Evolutionary conservation across 53 echinoderm and acorn worm genomes (phyloP).

Genomic region (Temnopleurus reevesii): DNA sequence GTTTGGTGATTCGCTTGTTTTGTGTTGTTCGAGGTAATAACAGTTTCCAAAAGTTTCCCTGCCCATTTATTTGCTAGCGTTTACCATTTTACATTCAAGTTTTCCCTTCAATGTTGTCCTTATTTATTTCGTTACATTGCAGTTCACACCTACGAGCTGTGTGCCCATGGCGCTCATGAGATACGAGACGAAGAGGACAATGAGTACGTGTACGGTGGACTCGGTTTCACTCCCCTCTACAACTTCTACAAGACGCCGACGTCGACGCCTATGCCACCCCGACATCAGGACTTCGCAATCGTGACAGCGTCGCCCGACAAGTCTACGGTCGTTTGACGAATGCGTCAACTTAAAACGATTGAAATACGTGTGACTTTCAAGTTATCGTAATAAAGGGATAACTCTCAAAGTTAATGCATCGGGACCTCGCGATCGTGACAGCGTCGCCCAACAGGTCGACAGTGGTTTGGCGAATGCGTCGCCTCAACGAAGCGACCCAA

Average conservation of each 20-base stretch:
- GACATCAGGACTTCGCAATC: not conserved
- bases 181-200: constrained; percentile 95
- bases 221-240: constrained; percentile 82
- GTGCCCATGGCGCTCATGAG: constrained; percentile 70
- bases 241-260: constrained; percentile 73
- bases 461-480: too few species aligned
- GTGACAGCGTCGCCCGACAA: constrained; percentile 21
- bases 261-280: constrained; percentile 41
- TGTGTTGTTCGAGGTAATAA: too few species aligned
- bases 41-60: too few species aligned
- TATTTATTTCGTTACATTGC: too few species aligned
- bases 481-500: too few species aligned
- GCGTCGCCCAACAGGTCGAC: not conserved
- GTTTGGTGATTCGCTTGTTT: too few species aligned
- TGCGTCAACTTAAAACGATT: too few species aligned
- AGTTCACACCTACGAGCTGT: constrained; percentile 81
- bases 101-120: too few species aligned
- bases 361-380: not conserved
- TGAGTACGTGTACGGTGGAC: constrained; percentile 87
- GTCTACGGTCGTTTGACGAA: constrained; percentile 20
- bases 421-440: not conserved
- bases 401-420: not conserved
- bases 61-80: too few species aligned
- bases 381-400: not conserved
- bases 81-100: too few species aligned